Evolutionary conservation across 2,888 invertebrate genomes (phyloP), one percentile per base, ranked within the genome.

Genomic region (Erannis defoliaria): DNA sequence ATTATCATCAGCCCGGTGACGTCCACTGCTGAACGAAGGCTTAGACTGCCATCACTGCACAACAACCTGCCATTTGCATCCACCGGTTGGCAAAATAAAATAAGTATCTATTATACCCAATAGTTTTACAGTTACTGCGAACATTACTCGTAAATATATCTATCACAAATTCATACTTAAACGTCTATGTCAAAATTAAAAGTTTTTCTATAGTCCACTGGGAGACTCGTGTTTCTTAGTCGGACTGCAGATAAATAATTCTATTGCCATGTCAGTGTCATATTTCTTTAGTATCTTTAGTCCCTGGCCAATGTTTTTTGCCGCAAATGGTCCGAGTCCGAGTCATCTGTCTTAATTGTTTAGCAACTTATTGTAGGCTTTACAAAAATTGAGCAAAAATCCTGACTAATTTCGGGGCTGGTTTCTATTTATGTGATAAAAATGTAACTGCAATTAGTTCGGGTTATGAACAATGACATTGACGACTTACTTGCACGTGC

Each of bases 301-400:
- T 81, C 82, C 81, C 84, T 81, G 82, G 84, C 80, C 78, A 77
- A 75, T 64, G 72, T 84, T 86, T 87, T 89, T 90, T 89, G 78
- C 77, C 55, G 38, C 72, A 76, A 80, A 78, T 78, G 76, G 78
- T 62, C 67, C 60, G 68, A 74, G 68, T 78, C 76, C 80, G n/a
- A n/a, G 84, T 85, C 88, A 81, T 88, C 83, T 78, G 83, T 83
- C 84, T 85, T 85, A 85, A 89, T 90, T 88, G 84, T 85, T 81
- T 86, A 81, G 86, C 84, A 85, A 82, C 78, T 80, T 78, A 77
- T 81, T 80, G 77, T 82, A 79, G 76, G 70, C 69, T 45, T 31
- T 0, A 66, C 68, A 76, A 75, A 74, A 74, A 74, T 64, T 54
- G 60, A 26, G 64, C 67, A 67, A 61, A 63, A 54, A 51, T 67